Conservation (phyloP, 2,888 invertebrate genomes). For the Melipona bicolor region DNA sequence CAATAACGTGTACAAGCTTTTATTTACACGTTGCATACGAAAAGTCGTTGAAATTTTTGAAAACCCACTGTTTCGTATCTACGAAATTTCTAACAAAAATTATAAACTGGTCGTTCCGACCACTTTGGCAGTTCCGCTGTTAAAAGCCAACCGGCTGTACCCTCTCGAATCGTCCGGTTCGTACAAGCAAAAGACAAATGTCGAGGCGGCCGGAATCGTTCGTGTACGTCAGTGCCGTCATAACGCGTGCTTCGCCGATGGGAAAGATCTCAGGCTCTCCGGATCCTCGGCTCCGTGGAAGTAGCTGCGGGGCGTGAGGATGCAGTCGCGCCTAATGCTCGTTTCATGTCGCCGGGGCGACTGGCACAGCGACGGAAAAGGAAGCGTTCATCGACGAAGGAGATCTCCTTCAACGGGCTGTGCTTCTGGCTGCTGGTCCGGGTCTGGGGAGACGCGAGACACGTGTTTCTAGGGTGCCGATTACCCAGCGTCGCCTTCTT, state of each 20-base stretch:
- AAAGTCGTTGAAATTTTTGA: no score
- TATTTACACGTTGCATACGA: no score
- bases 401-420: slow-evolving; percentile 56
- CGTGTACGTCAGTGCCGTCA: slow-evolving; percentile 55
- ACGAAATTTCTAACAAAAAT: no score
- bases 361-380: slow-evolving; percentile 70
- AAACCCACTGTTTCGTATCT: no score
- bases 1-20: no score
- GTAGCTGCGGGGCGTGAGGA: slow-evolving; percentile 73
- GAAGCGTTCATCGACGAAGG: slow-evolving; percentile 67
- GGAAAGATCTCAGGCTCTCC: slow-evolving; percentile 37
- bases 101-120: no score
- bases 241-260: slow-evolving; percentile 55
- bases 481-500: slow-evolving; percentile 78
- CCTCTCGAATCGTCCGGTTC: not conserved
- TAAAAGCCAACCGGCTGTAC: not conserved
- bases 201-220: slow-evolving; percentile 23
- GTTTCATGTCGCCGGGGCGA: slow-evolving; percentile 81
- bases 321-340: slow-evolving; percentile 82
- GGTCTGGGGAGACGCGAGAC: slow-evolving; percentile 68
- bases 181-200: slow-evolving; percentile 10
- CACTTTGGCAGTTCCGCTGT: no score
- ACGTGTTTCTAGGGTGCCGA: slow-evolving; percentile 80
- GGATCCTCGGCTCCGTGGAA: slow-evolving; percentile 41
- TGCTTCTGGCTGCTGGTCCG: slow-evolving; percentile 43